Conservation (phyloP, 2,797 vertebrate species). For the Pogonophryne albipinna region DNA sequence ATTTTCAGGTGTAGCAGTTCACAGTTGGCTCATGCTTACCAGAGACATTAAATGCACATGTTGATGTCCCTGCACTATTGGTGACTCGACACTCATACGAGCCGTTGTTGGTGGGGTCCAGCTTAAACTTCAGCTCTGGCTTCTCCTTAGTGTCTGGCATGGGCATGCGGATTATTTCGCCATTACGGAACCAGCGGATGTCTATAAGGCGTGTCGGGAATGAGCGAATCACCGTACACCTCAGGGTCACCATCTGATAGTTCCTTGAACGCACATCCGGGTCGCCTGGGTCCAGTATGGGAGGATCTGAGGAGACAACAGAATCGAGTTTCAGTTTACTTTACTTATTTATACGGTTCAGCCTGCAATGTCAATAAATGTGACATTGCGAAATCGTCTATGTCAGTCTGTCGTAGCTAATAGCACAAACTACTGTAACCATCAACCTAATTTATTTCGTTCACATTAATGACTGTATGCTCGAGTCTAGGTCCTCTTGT, state of each 20-base stretch:
- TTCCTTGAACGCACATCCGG: constrained; percentile 91
- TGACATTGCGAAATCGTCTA: not conserved
- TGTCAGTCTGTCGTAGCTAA: no score
- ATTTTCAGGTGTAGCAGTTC: no score
- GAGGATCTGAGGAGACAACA: constrained; percentile 84
- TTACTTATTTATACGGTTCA: not conserved
- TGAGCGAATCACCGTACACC: constrained; percentile 90
- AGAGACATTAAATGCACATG: constrained; percentile 93
- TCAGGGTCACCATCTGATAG: constrained; percentile 87
- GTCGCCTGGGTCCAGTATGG: constrained; percentile 91
- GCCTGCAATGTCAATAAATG: not conserved
- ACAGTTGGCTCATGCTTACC: constrained; percentile 81
- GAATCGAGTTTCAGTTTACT: not conserved
- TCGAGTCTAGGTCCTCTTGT: no score
- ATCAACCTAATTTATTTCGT: no score
- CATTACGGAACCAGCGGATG: constrained; percentile 91
- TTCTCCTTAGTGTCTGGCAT: constrained; percentile 87
- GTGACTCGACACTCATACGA: constrained; percentile 93
- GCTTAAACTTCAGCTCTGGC: constrained; percentile 90
- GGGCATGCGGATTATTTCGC: constrained; percentile 83
- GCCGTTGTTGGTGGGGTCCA: constrained; percentile 90
- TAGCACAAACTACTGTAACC: no score
- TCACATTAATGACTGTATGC: no score
- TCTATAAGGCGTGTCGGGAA: constrained; percentile 91
- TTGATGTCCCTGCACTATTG: constrained; percentile 90